Evolutionary conservation across 1,140 invertebrate genomes (phyloP).

Genomic region (Solen grandis): DNA sequence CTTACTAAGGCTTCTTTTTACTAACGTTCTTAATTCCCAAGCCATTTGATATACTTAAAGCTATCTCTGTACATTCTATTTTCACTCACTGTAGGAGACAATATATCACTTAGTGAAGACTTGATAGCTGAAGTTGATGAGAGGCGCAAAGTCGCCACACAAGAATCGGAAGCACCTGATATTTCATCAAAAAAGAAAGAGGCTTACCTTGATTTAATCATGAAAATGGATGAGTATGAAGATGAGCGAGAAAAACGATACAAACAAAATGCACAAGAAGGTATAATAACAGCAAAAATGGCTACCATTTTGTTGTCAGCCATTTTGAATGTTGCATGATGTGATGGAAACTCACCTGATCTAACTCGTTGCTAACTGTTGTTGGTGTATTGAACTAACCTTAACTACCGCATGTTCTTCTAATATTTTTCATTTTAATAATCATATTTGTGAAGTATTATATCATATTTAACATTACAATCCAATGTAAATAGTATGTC

Average conservation of each 20-base stretch:
- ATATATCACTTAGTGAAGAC: conserved; percentile 54
- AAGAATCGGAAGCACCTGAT: conserved; percentile 24
- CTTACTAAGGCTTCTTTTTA: too few species aligned
- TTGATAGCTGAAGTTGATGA: conserved; percentile 63
- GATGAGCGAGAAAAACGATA: conserved; percentile 60
- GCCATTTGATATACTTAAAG: too few species aligned
- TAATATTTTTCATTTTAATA: background rate
- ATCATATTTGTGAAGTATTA: background rate
- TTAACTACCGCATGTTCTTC: background rate
- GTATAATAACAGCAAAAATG: conserved; percentile 31
- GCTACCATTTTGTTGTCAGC: conserved; percentile 13
- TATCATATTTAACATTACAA: too few species aligned
- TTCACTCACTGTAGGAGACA: conserved; percentile 41
- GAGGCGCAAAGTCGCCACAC: conserved; percentile 57
- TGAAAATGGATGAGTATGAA: conserved; percentile 68
- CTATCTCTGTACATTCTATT: too few species aligned
- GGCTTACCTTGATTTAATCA: conserved; percentile 70
- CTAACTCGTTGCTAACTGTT: conserved; percentile 43
- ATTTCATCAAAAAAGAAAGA: conserved; percentile 63
- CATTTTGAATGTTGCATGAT: conserved; percentile 48
- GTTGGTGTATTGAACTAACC: background rate
- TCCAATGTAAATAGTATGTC: too few species aligned
- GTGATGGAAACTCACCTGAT: conserved; percentile 43
- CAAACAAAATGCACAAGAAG: conserved; percentile 32
- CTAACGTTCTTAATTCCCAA: too few species aligned